Conservation (phyloP, 92 coral and sea anemone genomes). For the Bergia sp. region DNA sequence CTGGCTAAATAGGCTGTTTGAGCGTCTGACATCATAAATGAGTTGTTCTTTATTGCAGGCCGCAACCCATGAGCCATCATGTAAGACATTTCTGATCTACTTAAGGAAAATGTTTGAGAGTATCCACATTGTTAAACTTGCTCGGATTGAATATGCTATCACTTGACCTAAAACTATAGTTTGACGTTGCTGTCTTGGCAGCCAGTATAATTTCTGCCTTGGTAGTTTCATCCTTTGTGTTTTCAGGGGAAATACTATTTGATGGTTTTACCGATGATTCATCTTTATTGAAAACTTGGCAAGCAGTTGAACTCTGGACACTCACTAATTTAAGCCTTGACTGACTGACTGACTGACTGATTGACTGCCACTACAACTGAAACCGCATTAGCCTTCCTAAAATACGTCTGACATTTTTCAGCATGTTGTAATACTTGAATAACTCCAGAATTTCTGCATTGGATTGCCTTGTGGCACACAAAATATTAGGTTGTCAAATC, state of each 20-base stretch:
- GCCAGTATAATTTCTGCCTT: slow-evolving; percentile 40
- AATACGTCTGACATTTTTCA: neutral
- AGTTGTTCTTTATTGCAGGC: slow-evolving; percentile 42
- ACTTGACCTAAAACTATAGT: slow-evolving; percentile 48
- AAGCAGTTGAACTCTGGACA: slow-evolving; percentile 29
- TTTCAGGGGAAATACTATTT: slow-evolving; percentile 36
- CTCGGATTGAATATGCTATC: slow-evolving; percentile 37
- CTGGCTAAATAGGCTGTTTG: slow-evolving; percentile 34
- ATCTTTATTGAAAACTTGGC: slow-evolving; percentile 25
- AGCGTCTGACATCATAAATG: slow-evolving; percentile 42
- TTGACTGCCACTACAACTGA: neutral
- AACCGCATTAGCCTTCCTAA: slow-evolving; percentile 1
- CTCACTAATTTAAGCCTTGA: slow-evolving; percentile 38
- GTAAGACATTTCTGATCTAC: slow-evolving; percentile 34
- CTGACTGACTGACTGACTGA: slow-evolving; percentile 25
- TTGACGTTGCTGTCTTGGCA: slow-evolving; percentile 41
- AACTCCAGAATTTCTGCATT: slow-evolving; percentile 38
- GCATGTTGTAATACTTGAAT: slow-evolving; percentile 33
- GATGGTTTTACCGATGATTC: slow-evolving; percentile 1
- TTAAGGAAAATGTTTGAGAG: slow-evolving; percentile 33
- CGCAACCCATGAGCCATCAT: slow-evolving; percentile 39
- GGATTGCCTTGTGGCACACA: slow-evolving; percentile 39
- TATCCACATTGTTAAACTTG: slow-evolving; percentile 42
- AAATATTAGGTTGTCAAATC: too few species aligned
- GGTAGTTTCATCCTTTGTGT: slow-evolving; percentile 44